Evolutionary conservation across 1,140 invertebrate species (phyloP), one percentile per base, ranked within the genome.

Genomic region (Euura lappo): DNA sequence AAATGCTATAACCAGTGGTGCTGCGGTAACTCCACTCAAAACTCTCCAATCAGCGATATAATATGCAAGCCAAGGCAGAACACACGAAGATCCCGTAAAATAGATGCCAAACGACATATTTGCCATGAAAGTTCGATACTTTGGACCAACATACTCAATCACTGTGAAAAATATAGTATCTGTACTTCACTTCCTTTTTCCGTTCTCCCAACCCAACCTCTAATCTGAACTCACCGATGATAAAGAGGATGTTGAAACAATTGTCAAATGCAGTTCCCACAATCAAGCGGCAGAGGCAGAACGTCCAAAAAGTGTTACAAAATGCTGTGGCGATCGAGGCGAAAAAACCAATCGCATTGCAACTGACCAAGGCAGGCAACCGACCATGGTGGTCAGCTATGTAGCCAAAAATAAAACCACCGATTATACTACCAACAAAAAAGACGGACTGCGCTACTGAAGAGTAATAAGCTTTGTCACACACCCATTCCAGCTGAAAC

Each of bases 241-340:
- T 94, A 78, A 95, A 95, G 92, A 94, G 94, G 93, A 95, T 94
- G 45, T 93, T 94, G 80, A 94, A 94, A 79, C 93, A 93, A 82
- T 94, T 94, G 82, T 95, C 93, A 78, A 94, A 95, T 2, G 93
- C 93, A 76, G 94, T 88, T 11, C 94, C 94, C 0, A 94, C 92
- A 13, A 94, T 85, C 85, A 95, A 95, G 42, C 93, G 86, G 84
- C 93, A 94, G 0, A 92, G 78, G 4, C 91, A 90, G 80, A 94
- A 95, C 2, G 90, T 84, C 88, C 90, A 91, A 79, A 94, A 94
- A 11, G 88, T 90, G 60, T 83, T 83, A 74, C 90, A 89, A 78
- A 92, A 91, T 0, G 92, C 91, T 0, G 93, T 93, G 11, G 90
- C 90, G 2, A 94, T 85, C 2, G 94, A 94, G 0, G 92, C 93